Conservation (phyloP, 2,113 vertebrate genomes). For the Ceyx margarethae region DNA sequence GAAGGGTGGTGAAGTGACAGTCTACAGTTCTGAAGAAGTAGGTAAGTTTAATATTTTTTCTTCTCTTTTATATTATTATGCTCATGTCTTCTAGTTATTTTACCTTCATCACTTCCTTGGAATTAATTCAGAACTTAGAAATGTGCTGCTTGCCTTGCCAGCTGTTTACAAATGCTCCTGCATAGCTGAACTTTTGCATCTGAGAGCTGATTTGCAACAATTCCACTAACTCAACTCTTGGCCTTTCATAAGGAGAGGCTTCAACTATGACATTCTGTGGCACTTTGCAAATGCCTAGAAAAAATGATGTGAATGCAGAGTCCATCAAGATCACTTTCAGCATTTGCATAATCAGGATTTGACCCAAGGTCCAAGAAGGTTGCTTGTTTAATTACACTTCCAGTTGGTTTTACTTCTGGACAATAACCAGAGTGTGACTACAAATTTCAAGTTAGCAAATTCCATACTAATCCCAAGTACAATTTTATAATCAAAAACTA, state of each 20-base stretch:
- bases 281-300: neutral
- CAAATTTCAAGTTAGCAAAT: neutral
- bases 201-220: neutral
- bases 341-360: neutral
- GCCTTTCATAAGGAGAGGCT: neutral
- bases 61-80: neutral
- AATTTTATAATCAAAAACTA: neutral
- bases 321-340: neutral
- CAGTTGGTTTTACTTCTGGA: neutral
- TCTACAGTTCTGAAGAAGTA: neutral
- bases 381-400: neutral
- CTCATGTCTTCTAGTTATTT: neutral
- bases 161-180: neutral
- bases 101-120: neutral
- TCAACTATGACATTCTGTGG: neutral
- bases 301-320: neutral
- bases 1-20: neutral
- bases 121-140: neutral
- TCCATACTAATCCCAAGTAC: neutral
- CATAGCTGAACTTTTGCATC: neutral
- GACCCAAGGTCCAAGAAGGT: neutral
- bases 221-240: neutral
- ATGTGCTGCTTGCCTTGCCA: neutral
- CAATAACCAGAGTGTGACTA: neutral
- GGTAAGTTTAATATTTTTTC: neutral